Evolutionary conservation across 2,888 invertebrate genomes (phyloP), one percentile per base, ranked within the genome.

Genomic region (Formica aserva): DNA sequence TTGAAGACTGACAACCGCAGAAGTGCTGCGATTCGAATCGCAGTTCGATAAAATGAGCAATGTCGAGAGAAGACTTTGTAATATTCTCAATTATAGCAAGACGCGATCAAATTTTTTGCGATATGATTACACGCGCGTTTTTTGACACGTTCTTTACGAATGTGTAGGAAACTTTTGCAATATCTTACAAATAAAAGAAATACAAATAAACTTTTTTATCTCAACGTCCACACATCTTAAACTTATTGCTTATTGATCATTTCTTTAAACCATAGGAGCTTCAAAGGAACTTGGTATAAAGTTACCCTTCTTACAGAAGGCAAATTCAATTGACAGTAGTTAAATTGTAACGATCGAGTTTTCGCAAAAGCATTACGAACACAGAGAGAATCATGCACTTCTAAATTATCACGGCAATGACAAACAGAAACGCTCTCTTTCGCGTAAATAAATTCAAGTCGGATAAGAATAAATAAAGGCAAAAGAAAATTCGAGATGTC

Each of bases 1-100:
- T 9, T 15, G 55, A 26, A 71, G 78, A 80, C 60, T 71, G 78
- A 80, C 78, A 60, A 71, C 78, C 48, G 60, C 78, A 71, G 45
- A 5, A 45, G 13, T 8, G 41, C 38, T 32, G 57, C 45, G 69
- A 78, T 69, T 60, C 57, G 71, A 71, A 78, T 78, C 57, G 78
- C 38, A 55, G 26, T 69, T 78, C 32, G 69, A 60, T 71, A 69
- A 69, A 45, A 52, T 18, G 22, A 32, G 45, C 41, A 69, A 57
- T 18, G n/a, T 8, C 45, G 57, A 52, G 15, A 4, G n/a, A 22
- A 45, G 22, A 57, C 41, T 78, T 55, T 13, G 32, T 22, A 52
- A 52, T 22, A n/a, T 65, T 38, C 13, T 18, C 71, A 32, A 71
- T 71, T 67, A 45, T 48, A 29, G 57, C 15, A 8, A 32, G 32